These are phyloP conservation scores for Urophycis tenuis DNA, from an alignment of 2,797 vertebrate genomes.

Conservation along the genomic window DNA sequence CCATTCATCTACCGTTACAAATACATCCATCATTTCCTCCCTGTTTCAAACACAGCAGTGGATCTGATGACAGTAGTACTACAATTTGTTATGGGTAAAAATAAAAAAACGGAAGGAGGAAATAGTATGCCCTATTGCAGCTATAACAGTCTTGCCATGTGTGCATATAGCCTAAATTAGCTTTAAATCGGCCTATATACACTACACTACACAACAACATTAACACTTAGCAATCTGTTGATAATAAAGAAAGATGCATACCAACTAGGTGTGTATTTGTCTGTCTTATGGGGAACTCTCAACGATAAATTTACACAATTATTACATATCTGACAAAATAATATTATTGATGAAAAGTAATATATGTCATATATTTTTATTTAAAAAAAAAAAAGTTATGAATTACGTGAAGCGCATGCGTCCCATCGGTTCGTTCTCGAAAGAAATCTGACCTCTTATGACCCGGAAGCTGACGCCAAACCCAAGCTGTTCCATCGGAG, in stretches of 20 bases:
- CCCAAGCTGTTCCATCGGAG: constrained; percentile 67
- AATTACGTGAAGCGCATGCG: background rate
- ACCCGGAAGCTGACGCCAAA: constrained; percentile 66
- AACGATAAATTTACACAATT: background rate
- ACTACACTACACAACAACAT: no score
- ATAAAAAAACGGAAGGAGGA: background rate
- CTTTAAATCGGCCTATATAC: no score
- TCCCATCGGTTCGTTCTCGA: constrained; percentile 32
- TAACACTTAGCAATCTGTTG: no score
- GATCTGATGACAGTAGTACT: background rate
- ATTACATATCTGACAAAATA: background rate
- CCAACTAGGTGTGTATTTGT: background rate
- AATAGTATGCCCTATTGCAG: no score
- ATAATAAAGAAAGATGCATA: no score
- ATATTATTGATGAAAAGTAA: background rate
- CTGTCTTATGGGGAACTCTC: background rate
- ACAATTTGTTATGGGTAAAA: background rate
- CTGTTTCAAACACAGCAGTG: background rate
- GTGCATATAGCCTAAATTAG: no score
- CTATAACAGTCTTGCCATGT: no score
- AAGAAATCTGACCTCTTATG: constrained; percentile 52
- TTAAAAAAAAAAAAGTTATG: no score
- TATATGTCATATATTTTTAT: background rate
- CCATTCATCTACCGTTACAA: background rate
- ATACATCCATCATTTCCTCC: background rate